Evolutionary conservation across 2,113 vertebrate genomes (phyloP), one percentile per base, ranked within the genome.

Genomic region (Ploceus nigricollis): DNA sequence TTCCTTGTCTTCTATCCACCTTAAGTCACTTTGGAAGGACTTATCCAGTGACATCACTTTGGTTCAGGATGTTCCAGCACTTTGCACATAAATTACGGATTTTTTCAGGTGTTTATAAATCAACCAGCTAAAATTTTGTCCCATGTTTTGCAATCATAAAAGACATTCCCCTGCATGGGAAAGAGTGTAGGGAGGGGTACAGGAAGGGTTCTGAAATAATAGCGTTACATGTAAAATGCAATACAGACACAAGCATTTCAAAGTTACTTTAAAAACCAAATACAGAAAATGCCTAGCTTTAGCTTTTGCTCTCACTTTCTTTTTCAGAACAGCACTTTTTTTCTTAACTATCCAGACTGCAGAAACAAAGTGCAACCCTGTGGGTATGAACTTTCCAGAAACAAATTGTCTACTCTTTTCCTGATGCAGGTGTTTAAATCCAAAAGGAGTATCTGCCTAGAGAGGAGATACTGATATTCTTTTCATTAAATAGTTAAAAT

Each of bases 401-500:
- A 93, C 4, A 58, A 17, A 71, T 2, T 16, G 23, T 48, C 42
- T 87, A 22, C 28, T 82, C 30, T 71, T 78, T 30, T 77, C 33
- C 37, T 80, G 35, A 73, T 58, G 25, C 63, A 83, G 5, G 24
- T 45, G 15, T 94, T 96, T 77, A 90, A 96, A 91, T 86, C 57
- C 53, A 68, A 87, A 35, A 65, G 37, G 68, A 93, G 66, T 39
- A 53, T 44, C 58, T 81, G 57, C 53, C 58, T 66, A 53, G 61
- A 76, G 14, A 85, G 25, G 28, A 91, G 68, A 83, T 27, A 86
- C 76, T 19, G 1, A 88, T 82, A 89, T 58, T 72, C 20, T 76
- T 93, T 95, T 47, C 79, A 86, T 82, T 88, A 91, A 94, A 95
- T 77, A 86, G 37, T 66, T 69, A 37, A 78, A 91, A 53, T 66